Evolutionary conservation across 2,113 vertebrate genomes (phyloP).

Genomic region (Aegithalos caudatus): DNA sequence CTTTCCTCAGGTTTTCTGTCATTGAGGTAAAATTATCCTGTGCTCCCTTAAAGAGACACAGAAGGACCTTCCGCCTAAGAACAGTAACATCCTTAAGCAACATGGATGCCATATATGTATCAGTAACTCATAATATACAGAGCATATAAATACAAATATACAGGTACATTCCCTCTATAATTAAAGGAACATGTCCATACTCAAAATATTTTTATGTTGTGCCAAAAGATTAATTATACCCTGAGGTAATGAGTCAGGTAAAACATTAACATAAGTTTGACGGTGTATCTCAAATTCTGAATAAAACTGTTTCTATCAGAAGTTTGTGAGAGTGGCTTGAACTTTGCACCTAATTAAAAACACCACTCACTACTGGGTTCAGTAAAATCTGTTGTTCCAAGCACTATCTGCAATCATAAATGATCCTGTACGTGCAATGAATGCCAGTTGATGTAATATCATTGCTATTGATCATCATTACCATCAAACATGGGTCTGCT

Average conservation of each 20-base stretch:
- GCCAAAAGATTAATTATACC: slow-evolving; percentile 38
- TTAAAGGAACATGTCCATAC: slow-evolving; percentile 51
- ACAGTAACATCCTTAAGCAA: not conserved
- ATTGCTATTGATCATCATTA: not conserved
- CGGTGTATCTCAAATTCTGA: slow-evolving; percentile 14
- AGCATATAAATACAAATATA: slow-evolving; percentile 46
- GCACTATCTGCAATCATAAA: not conserved
- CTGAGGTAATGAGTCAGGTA: slow-evolving; percentile 33
- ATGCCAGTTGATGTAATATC: not conserved
- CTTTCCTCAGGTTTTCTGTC: not conserved
- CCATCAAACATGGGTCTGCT: not conserved
- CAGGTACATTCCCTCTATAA: not conserved
- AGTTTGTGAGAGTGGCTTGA: not conserved
- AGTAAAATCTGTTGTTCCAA: not conserved
- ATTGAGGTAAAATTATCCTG: not conserved
- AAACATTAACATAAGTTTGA: slow-evolving; percentile 20
- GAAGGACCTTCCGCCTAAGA: not conserved
- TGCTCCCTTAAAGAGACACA: not conserved
- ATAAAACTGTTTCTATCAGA: not conserved
- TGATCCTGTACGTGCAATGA: not conserved
- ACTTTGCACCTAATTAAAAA: not conserved
- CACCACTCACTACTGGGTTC: not conserved
- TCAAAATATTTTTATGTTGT: slow-evolving; percentile 50
- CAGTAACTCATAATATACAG: not conserved
- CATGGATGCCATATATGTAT: not conserved